Evolutionary conservation across 2,797 vertebrate genomes (phyloP), one percentile per base, ranked within the genome.

Genomic region (Tapera naevia): DNA sequence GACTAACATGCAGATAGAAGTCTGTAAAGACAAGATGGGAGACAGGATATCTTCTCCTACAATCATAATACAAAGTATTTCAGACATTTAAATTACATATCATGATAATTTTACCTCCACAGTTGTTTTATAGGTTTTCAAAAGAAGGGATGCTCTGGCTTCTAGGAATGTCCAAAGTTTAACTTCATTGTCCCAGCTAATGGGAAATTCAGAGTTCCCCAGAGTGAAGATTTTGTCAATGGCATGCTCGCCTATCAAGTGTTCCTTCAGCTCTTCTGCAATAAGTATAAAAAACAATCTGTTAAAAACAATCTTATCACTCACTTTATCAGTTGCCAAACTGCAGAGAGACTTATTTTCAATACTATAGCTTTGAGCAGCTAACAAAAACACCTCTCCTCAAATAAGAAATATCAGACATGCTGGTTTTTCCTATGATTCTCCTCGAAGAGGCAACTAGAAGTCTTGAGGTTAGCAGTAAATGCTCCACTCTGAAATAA

Each of bases 171-270:
- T 99, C 99, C 99, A 99, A 92, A 99, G 96, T 96, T 99, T 99
- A 96, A 99, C 98, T 97, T 99, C 99, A n/a, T 99, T 99, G 78
- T 99, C 99, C 99, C 99, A 99, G 98, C 99, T 99, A 81, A 99
- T 98, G 2, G 99, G 99, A 92, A 99, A 99, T 82, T 99, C 99
- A 0, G 98, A 98, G 97, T 99, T 99, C 7, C 99, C 99, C 97
- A 99, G 95, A 30, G 99, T 99, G 98, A 99, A 99, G 97, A 99
- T 99, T 98, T 99, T 99, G 89, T 99, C 99, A 91, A 99, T 99
- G 18, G 98, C 98, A 7, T 96, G 98, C 24, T 99, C 99, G 24
- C 99, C 99, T 9, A 99, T 98, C 87, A 99, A 98, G 88, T 99
- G 99, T 66, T 99, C 99, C 95, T 99, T 99, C 85, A 99, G 96